Base-by-base conservation (phyloP, 1,140 invertebrate species). In the Homalodisca vitripennis region DNA sequence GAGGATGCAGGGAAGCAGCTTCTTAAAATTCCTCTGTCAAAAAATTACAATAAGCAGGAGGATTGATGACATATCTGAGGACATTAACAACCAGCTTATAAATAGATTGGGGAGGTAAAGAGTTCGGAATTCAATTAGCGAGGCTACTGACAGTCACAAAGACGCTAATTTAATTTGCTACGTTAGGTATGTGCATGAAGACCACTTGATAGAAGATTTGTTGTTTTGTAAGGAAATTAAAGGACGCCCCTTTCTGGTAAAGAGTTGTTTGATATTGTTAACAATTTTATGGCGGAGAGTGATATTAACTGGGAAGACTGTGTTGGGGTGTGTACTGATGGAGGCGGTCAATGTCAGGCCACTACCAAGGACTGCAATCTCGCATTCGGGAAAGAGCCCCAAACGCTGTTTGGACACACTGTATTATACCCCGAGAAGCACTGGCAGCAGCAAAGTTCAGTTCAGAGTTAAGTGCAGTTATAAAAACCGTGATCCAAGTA, bases 131-230 rank as follows among this genome's bases (percentile, higher is more conserved):
- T 20, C 6, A 55, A 12, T 55, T 12, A 10, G 20, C 51, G 51
- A 55, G 51, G 51, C 51, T 55, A 55, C 51, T 55, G 51, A 55
- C 51, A 55, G 51, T 55, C 51, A 55, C 51, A 55, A 55, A 55
- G 34, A 41, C 34, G 34, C 34, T 41, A 6, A 41, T 41, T 41
- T 41, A 41, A 41, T 41, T 41, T 41, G 51, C 51, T 55, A 55
- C 20, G 51, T 55, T 55, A 55, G 51, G 51, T 55, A 55, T 55
- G 51, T 55, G 51, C 6, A 55, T 55, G 24, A 55, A 55, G 20
- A 55, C 6, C 17, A 53, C 41, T 29, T 32, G 41, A 41, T 41
- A 6, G 34, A 41, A 41, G 34, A 41, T 17, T 41, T 41, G 34
- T 41, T 41, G 34, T 41, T 41, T 41, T 41, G 34, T 41, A 41